Evolutionary conservation across 1,140 invertebrate genomes (phyloP).

Genomic region (Hydropsyche tenuis): DNA sequence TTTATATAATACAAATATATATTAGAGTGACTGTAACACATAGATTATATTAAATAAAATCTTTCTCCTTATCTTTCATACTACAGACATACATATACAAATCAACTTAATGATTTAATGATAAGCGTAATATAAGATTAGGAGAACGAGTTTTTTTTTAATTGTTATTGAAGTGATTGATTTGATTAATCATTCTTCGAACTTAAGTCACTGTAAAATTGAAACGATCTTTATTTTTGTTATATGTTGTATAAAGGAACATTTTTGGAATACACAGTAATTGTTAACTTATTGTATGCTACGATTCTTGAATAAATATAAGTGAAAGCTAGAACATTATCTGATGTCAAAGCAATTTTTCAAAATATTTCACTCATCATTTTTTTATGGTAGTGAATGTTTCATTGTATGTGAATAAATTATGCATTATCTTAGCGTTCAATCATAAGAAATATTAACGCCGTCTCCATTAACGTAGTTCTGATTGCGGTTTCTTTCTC

Average conservation of each 20-base stretch:
- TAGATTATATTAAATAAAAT: conserved; percentile 14
- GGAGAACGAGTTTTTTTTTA: conserved; percentile 25
- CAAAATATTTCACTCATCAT: background rate
- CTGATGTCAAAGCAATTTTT: background rate
- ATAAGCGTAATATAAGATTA: background rate
- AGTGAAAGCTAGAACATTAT: background rate
- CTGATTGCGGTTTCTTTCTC: background rate
- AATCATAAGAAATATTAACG: background rate
- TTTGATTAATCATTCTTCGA: conserved; percentile 26
- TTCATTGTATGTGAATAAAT: background rate
- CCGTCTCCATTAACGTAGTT: too few relatives aligned
- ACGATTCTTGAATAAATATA: conserved; percentile 13
- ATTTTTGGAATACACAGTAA: conserved; percentile 31
- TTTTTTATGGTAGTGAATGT: background rate
- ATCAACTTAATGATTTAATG: conserved; percentile 34
- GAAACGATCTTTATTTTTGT: conserved; percentile 34
- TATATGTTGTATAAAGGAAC: conserved; percentile 36
- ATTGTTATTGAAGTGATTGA: conserved; percentile 26
- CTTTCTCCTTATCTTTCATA: conserved; percentile 32
- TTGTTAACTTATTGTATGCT: conserved; percentile 31
- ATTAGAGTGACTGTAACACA: background rate
- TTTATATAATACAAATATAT: background rate
- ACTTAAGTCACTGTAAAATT: conserved; percentile 25
- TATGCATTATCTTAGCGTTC: conserved; percentile 19
- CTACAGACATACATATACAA: conserved; percentile 15